These are phyloP conservation scores for Drosophila ercepeae DNA, from an alignment of 1,140 invertebrate genomes.

Conservation along the genomic window DNA sequence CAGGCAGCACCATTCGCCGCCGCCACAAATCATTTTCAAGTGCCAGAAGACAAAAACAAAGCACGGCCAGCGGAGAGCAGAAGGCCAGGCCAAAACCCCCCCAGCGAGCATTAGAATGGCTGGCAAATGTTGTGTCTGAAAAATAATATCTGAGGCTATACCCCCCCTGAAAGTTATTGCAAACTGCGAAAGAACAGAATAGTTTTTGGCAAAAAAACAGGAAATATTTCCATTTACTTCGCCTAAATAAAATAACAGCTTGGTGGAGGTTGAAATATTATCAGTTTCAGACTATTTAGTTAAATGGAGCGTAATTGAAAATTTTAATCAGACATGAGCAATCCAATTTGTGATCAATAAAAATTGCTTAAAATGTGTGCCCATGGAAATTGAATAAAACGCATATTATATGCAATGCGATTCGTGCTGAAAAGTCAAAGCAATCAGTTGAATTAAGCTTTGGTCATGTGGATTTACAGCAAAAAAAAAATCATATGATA, in stretches of 20 bases:
- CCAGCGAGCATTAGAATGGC: conserved; percentile 54
- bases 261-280: background rate
- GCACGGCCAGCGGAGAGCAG: conserved; percentile 18
- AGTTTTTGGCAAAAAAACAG: background rate
- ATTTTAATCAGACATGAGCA: conserved; percentile 22
- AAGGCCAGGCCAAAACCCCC: conserved; percentile 34
- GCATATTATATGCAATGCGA: conserved; percentile 18
- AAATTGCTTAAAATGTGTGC: conserved; percentile 18
- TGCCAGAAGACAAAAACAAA: conserved; percentile 62
- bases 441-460: conserved; percentile 25
- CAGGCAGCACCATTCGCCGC: conserved; percentile 60
- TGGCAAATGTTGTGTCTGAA: conserved; percentile 44
- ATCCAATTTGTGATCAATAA: conserved; percentile 20
- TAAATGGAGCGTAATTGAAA: conserved; percentile 2
- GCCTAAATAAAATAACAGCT: background rate
- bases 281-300: background rate
- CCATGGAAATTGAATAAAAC: conserved; percentile 28
- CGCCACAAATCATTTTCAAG: conserved; percentile 78
- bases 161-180: background rate
- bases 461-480: conserved; percentile 49
- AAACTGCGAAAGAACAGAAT: background rate
- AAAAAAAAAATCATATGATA: background rate
- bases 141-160: conserved; percentile 18
- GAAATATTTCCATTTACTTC: background rate
- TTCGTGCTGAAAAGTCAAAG: conserved; percentile 37